Conservation (phyloP, 1,140 invertebrate genomes). For the Drosophila busckii region DNA sequence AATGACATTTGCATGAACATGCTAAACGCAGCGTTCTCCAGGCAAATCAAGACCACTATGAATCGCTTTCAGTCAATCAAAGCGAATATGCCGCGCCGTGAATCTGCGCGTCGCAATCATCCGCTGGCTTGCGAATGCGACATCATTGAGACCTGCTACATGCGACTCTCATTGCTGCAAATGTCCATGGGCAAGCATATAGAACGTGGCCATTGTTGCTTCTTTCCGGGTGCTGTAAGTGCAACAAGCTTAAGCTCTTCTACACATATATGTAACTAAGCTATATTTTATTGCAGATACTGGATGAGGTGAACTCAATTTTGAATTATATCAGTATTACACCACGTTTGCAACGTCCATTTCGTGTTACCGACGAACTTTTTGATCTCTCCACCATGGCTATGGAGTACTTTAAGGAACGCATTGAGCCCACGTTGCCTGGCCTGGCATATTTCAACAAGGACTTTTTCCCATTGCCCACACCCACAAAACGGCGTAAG, state of each 20-base stretch:
- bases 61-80: constrained; percentile 90
- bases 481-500: constrained; percentile 69
- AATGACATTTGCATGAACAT: constrained; percentile 87
- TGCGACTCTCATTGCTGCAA: constrained; percentile 90
- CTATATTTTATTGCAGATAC: constrained; percentile 79
- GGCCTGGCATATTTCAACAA: constrained; percentile 92
- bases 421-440: constrained; percentile 91
- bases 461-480: constrained; percentile 82
- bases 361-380: constrained; percentile 94
- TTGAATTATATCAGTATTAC: constrained; percentile 90
- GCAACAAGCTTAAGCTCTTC: not conserved
- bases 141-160: constrained; percentile 93
- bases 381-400: constrained; percentile 95
- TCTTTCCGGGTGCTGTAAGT: constrained; percentile 92
- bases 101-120: constrained; percentile 90
- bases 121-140: constrained; percentile 91
- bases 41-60: constrained; percentile 88
- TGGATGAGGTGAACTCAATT: constrained; percentile 89
- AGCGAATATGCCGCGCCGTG: constrained; percentile 92
- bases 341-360: constrained; percentile 88
- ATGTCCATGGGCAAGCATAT: constrained; percentile 96
- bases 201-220: constrained; percentile 92
- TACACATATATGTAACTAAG: not conserved
- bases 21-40: constrained; percentile 90
- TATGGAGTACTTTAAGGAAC: constrained; percentile 95